phyloP scores from a whole-genome alignment of 1,140 invertebrate species.

The Portunus trituberculatus region DNA sequence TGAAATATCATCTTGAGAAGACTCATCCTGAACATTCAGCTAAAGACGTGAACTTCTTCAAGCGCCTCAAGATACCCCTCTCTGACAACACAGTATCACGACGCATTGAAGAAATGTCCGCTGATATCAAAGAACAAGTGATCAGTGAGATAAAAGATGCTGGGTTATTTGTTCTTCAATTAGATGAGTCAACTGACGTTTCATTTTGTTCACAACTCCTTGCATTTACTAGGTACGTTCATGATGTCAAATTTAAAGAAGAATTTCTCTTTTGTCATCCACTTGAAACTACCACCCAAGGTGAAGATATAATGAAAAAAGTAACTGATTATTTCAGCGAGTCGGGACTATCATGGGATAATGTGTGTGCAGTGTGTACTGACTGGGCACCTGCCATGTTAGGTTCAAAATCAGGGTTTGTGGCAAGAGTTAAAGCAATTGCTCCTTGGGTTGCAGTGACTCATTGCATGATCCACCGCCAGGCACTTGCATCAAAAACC shows the following conservation, averaged over 20 bases:
- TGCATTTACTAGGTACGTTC: background rate
- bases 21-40: background rate
- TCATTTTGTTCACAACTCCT: constrained; percentile 29
- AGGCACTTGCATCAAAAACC: constrained; percentile 39
- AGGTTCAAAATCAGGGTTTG: constrained; percentile 42
- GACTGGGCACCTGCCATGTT: constrained; percentile 30
- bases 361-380: constrained; percentile 31
- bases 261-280: constrained; percentile 27
- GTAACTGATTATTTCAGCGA: too few species aligned
- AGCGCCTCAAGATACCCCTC: background rate
- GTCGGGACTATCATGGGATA: too few species aligned
- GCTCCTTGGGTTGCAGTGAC: background rate
- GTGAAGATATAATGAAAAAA: too few species aligned
- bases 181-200: too few species aligned
- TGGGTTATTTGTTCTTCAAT: too few species aligned
- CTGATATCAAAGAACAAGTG: constrained; percentile 25
- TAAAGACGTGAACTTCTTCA: background rate
- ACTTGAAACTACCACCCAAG: constrained; percentile 23
- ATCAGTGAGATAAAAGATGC: too few species aligned
- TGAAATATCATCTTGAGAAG: background rate
- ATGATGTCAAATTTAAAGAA: background rate
- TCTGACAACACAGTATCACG: background rate
- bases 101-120: constrained; percentile 3
- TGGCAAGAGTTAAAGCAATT: background rate
- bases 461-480: constrained; percentile 39